A percentile compares a stretch with the other conserved stretches of the same genome.
Conservation (phyloP, 2,797 vertebrate genomes). For the Liparis tanakae region DNA sequence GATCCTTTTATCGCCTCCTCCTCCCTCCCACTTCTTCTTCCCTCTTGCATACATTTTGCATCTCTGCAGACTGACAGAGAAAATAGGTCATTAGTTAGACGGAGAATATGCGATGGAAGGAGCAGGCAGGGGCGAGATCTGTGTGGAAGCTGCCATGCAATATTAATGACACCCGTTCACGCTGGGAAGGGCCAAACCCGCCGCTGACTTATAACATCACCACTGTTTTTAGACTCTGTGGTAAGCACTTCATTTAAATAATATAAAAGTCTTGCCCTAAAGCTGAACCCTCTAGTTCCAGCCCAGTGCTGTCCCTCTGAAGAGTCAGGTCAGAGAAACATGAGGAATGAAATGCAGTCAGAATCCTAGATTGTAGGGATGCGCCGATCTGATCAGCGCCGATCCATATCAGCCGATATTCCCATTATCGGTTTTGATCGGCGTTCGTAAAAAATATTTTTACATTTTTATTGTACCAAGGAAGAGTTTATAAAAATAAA, state of each 20-base stretch:
- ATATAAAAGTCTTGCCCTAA: not conserved
- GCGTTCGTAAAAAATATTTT: no score
- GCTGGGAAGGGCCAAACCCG: slow-evolving; percentile 63
- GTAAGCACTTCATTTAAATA: not conserved
- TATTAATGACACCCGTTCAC: slow-evolving; percentile 74
- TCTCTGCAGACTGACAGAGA: slow-evolving; percentile 72
- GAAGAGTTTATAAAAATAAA: no score
- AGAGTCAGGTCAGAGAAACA: slow-evolving; percentile 5
- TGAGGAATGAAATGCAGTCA: slow-evolving; percentile 9
- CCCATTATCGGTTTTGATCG: no score
- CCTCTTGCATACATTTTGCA: slow-evolving; percentile 57
- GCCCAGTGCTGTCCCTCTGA: not conserved
- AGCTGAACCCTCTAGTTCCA: slow-evolving; percentile 3
- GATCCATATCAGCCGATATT: no score
- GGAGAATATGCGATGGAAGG: slow-evolving; percentile 62
- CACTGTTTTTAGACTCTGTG: slow-evolving; percentile 3
- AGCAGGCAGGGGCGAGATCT: slow-evolving; percentile 66
- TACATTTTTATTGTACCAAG: no score
- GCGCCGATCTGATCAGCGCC: no score
- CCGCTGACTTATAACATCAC: slow-evolving; percentile 24
- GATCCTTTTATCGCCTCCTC: slow-evolving; percentile 64
- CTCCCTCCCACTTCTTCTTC: slow-evolving; percentile 20
- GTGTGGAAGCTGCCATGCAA: slow-evolving; percentile 73
- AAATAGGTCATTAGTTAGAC: slow-evolving; percentile 84
- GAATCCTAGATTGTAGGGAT: no score